Evolutionary conservation across 2,113 vertebrate species (phyloP), one percentile per base, ranked within the genome.

Genomic region (Syngnathus floridae): DNA sequence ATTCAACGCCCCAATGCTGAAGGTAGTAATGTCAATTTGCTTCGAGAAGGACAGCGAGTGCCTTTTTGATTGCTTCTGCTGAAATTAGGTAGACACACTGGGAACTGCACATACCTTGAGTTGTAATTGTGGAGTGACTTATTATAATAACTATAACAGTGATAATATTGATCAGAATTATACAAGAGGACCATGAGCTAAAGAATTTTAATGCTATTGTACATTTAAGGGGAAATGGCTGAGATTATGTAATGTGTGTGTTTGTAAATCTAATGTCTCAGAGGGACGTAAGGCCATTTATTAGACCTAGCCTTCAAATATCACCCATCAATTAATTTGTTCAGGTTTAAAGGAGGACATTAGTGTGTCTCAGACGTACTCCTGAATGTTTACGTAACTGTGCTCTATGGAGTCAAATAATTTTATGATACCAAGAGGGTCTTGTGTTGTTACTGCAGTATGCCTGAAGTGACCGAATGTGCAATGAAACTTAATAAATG

Each of bases 401-500:
- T 81, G 56, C 59, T 75, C 67, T 51, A 63, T 58, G 38, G 19
- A 45, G 21, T 69, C 72, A 62, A 67, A 77, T 79, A 19, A 69
- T 80, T 68, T 81, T 38, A 76, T 12, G 68, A 68, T 77, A 82
- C 75, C 54, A 66, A 52, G 11, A 72, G 43, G 58, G 71, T 84
- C 2, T 16, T 61, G 71, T 84, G 5, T 16, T 61, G 67, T 74
- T 31, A 43, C 73, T 65, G 73, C 79, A 67, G 69, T 43, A 62
- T 78, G 64, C 64, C 65, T 79, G 72, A 71, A 65, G 64, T 72
- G 74, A 75, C n/a, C 66, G 22, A 65, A 60, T 69, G 64, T 83
- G 48, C 81, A 81, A 75, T 75, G 52, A 72, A 79, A 60, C 78
- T 65, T 65, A 87, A 87, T 87, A 86, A 86, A 88, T 68, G 11